These are phyloP conservation scores for Ameiurus melas DNA, from an alignment of 2,113 vertebrate species.

Conservation along the genomic window DNA sequence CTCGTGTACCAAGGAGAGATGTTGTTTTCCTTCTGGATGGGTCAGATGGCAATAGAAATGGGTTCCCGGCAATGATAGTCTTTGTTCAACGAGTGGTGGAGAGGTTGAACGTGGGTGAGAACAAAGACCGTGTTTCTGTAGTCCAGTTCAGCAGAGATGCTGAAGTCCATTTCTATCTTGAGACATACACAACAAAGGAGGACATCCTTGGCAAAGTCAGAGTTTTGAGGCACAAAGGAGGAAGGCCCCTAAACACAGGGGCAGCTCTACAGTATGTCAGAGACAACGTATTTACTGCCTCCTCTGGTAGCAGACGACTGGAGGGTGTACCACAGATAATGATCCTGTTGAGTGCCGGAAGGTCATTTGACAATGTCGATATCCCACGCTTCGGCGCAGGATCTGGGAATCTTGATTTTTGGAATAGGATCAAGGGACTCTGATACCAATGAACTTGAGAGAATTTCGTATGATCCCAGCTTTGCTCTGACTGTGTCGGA, in stretches of 20 bases:
- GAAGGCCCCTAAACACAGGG: slow-evolving; percentile 72
- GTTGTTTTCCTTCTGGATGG: slow-evolving; percentile 56
- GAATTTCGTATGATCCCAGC: slow-evolving; percentile 53
- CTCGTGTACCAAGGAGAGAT: slow-evolving; percentile 37
- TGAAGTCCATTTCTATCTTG: slow-evolving; percentile 56
- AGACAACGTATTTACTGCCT: slow-evolving; percentile 70
- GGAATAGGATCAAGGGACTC: slow-evolving; percentile 65
- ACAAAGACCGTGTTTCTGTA: slow-evolving; percentile 56
- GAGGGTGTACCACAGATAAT: slow-evolving; percentile 76
- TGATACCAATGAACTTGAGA: slow-evolving; percentile 54
- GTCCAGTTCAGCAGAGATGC: slow-evolving; percentile 59
- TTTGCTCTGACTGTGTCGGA: slow-evolving; percentile 55
- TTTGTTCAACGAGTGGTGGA: slow-evolving; percentile 57
- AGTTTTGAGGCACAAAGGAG: slow-evolving; percentile 53
- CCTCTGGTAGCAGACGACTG: slow-evolving; percentile 75
- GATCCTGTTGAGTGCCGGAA: slow-evolving; percentile 75
- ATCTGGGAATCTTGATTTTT: slow-evolving; percentile 69
- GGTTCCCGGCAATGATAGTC: slow-evolving; percentile 50
- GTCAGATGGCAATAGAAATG: slow-evolving; percentile 52
- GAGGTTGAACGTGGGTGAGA: slow-evolving; percentile 48
- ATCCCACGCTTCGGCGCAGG: slow-evolving; percentile 39
- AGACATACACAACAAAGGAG: slow-evolving; percentile 50
- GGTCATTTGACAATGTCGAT: slow-evolving; percentile 67
- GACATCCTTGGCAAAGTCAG: slow-evolving; percentile 40
- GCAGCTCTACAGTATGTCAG: slow-evolving; percentile 66